Base-by-base conservation (phyloP, 2,797 vertebrate species). In the Anisognathus igniventris region DNA sequence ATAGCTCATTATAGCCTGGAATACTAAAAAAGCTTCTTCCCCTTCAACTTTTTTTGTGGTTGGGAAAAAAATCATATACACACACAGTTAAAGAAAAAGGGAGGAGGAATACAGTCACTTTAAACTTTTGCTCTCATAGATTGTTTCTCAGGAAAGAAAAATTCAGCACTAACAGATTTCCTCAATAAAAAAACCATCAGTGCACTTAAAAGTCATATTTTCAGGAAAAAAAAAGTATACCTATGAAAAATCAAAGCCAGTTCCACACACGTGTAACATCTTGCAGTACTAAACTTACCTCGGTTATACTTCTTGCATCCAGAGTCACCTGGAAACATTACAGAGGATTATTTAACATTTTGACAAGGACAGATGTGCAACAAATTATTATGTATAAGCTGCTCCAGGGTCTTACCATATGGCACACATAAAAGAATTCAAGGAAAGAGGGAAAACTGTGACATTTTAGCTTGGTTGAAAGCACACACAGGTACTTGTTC, bases 371-470 rank as follows among this genome's bases (percentile, higher is more conserved):
- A 92, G 85, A 91, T 93, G 90, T 88, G 87, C 44, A 90, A 88
- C 66, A 86, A 95, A 93, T 93, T 92, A 91, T 96, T 86, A 91
- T 10, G 42, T 75, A 93, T 91, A 92, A 94, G 42, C 90, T 83
- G 78, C 82, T 90, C 56, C 85, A 44, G 42, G 91, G 79, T 76
- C 68, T 84, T 86, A 66, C 87, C 87, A 96, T 88, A 90, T 86
- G 91, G 87, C 76, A 92, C 23, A 65, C 47, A 61, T 58, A 81
- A 93, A 93, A 78, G 79, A 90, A 78, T 67, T 88, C 47, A 61
- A 61, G 44, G 73, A 54, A 96, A 92, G 58, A 91, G 66, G 54
- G 56, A 75, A 90, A 92, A 75, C 3, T 6, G 80, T 37, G 50
- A 39, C 5, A 31, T 92, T 93, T 88, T 28, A 81, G 54, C 68